phyloP scores from a whole-genome alignment of 2,797 vertebrate species.

The Adrianichthys oophorus region DNA sequence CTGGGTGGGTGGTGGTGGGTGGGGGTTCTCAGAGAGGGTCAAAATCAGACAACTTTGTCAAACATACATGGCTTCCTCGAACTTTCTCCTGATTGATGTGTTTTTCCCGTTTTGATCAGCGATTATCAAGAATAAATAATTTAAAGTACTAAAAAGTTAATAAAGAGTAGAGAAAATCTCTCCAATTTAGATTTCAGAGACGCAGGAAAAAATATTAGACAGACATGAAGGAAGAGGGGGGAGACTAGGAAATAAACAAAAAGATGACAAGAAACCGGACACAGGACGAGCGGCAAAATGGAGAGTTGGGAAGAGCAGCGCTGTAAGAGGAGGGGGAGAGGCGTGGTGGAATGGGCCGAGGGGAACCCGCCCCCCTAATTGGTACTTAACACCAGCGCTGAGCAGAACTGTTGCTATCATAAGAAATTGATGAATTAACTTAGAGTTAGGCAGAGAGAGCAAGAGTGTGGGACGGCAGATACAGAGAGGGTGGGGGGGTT shows the following conservation, averaged over 20 bases:
- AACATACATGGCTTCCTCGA: constrained; percentile 24
- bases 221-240: constrained; percentile 31
- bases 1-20: neutral
- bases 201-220: constrained; percentile 33
- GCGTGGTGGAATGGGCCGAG: constrained; percentile 72
- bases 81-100: constrained; percentile 73
- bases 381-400: constrained; percentile 77
- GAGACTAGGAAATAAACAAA: constrained; percentile 19
- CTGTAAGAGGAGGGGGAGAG: constrained; percentile 71
- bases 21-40: rapidly evolving
- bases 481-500: constrained; percentile 61
- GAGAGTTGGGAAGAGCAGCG: constrained; percentile 20
- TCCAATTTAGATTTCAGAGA: constrained; percentile 47
- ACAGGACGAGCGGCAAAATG: constrained; percentile 18
- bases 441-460: constrained; percentile 63
- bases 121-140: constrained; percentile 81
- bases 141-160: constrained; percentile 81
- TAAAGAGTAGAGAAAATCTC: constrained; percentile 60
- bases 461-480: constrained; percentile 52
- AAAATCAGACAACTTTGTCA: constrained; percentile 6
- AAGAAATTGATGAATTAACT: constrained; percentile 88
- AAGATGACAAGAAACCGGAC: constrained; percentile 25
- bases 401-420: constrained; percentile 86
- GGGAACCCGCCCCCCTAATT: constrained; percentile 79
- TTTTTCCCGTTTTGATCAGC: constrained; percentile 77